phyloP scores from a whole-genome alignment of 2,113 vertebrate genomes.

The Camarhynchus parvulus region DNA sequence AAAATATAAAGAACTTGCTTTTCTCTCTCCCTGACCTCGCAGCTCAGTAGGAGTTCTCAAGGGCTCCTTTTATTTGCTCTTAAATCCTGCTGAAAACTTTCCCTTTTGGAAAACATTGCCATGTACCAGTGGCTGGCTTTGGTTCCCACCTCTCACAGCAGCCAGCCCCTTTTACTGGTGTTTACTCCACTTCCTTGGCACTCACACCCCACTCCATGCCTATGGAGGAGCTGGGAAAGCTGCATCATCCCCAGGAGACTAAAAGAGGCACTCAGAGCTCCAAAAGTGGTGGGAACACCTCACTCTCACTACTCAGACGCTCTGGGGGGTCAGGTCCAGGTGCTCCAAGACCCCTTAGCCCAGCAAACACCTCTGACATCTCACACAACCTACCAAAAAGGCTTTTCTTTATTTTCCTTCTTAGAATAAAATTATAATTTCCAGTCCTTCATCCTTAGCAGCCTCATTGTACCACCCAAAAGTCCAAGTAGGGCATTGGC shows the following conservation, averaged over 20 bases:
- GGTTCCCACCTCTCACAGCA: not conserved
- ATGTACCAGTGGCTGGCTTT: not conserved
- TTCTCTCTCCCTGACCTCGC: not conserved
- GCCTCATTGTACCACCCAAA: not conserved
- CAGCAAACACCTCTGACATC: not conserved
- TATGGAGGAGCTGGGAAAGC: rapidly evolving
- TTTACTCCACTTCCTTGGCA: not conserved
- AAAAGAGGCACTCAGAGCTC: not conserved
- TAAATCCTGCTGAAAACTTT: not conserved
- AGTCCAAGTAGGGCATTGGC: not conserved
- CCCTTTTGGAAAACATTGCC: not conserved
- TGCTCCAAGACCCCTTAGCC: not conserved
- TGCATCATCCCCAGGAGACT: not conserved
- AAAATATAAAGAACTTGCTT: not conserved
- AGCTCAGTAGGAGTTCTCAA: not conserved
- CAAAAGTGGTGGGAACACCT: not conserved
- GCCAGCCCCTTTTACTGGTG: not conserved
- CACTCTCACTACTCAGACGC: not conserved
- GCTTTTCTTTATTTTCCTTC: too few relatives aligned
- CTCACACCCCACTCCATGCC: not conserved
- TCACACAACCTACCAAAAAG: not conserved
- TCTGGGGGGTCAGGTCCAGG: not conserved
- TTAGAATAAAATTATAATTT: not conserved
- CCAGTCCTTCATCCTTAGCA: not conserved
- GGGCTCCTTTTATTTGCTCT: not conserved